Evolutionary conservation across 2,888 invertebrate genomes (phyloP), one percentile per base, ranked within the genome.

Genomic region (Carabus problematicus): DNA sequence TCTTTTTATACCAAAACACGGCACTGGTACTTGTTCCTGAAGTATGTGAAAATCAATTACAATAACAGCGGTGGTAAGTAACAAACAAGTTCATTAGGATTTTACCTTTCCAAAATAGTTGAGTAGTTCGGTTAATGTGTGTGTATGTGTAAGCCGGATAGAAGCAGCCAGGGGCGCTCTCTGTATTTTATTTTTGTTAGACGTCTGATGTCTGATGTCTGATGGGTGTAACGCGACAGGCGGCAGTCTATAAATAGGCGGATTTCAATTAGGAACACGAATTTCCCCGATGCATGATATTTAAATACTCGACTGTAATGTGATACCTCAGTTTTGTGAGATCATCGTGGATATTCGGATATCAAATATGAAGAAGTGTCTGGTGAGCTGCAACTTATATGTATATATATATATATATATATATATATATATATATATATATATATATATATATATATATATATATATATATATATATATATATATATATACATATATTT

Each of bases 381-480:
- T n/a, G 56, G 56, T 56, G 29, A 29, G 29, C n/a, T 29, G 29
- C n/a, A 56, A 39, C 29, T 18, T 19, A n/a, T 54, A 54, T 12
- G 1, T 29, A 2, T 29, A 29, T n/a, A 29, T 56, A 9, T 6
- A 18, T 16, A 55, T 42, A 42, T 42, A 42, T 42, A 52, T 56
- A 64, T 41, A 55, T 29, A 7, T 64, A 19, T 64, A 41, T 55
- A 63, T 64, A 41, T 64, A 63, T n/a, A n/a, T n/a, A n/a, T n/a
- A n/a, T n/a, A n/a, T n/a, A n/a, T n/a, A n/a, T n/a, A n/a, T n/a
- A n/a, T n/a, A n/a, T n/a, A n/a, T n/a, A n/a, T n/a, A n/a, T n/a
- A n/a, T n/a, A n/a, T 66, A 45, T 64, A 64, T 67, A 39, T 66
- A 47, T 64, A 49, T 60, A 64, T 66, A 16, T 66, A 60, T 43